Evolutionary conservation across 2,113 vertebrate species (phyloP), one percentile per base, ranked within the genome.

Genomic region (Leucopternis melanops): DNA sequence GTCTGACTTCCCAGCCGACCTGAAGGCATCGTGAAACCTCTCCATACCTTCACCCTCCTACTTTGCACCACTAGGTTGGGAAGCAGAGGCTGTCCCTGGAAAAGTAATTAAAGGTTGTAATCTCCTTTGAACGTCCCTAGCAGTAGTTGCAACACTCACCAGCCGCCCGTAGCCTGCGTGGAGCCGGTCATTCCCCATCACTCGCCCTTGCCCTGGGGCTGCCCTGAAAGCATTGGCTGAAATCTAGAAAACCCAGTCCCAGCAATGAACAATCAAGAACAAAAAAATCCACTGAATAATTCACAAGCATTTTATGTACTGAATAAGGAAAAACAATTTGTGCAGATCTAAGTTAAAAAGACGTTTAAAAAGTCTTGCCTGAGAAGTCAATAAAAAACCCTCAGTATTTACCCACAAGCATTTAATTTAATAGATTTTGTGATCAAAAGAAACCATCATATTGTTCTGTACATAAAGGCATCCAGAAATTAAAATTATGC

Each of bases 201-300:
- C n/a, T 21, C 0, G 0, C 45, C 44, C 40, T 55, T 0, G 2
- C 16, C 55, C 40, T 1, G 1, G 63, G 32, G 63, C 63, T 73
- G 80, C n/a, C 45, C 38, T n/a, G 72, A 86, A 95, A 81, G 13
- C n/a, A 31, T 50, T 50, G 72, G 16, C 18, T 89, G 86, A 79
- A 59, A 67, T 44, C 44, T 42, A 71, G 50, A 54, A 92, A 91
- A 31, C 6, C 2, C 11, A 21, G 6, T 34, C 27, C 15, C 5
- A 91, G 42, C 59, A 57, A 81, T 2, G 1, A 9, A 7, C 81
- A 66, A 74, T 83, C 3, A 32, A 50, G 50, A 74, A 44, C 8
- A 81, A 67, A 86, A 50, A 50, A 27, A 12, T 50, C 20, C 26
- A 36, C 16, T 63, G 38, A 89, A 89, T 71, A 81, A 87, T 67